phyloP scores from a whole-genome alignment of 2,113 vertebrate genomes.

The Rattus norvegicus region GRCr8 NC_086039.1:99607501-99608000 shows the following conservation, averaged over 20 bases:
- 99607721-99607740: neutral
- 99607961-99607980: neutral
- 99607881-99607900: neutral
- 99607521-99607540: conserved; percentile 25
- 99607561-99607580: conserved; percentile 15
- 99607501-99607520: neutral
- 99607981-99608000: neutral
- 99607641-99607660: conserved; percentile 37
- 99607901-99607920: neutral
- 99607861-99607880: neutral
- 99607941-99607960: neutral
- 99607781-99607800: neutral
- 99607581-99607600: conserved; percentile 42
- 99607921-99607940: neutral
- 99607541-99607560: conserved; percentile 43
- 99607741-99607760: conserved; percentile 35
- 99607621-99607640: conserved; percentile 32
- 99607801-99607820: neutral
- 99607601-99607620: neutral
- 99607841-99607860: conserved; percentile 1
- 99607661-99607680: neutral
- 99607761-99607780: neutral
- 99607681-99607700: conserved; percentile 1
- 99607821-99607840: neutral
- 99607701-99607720: conserved; percentile 34